Percentiles rank a stretch among this genome's conserved stretches.
Evolutionary conservation across 2,113 vertebrate species (phyloP).

Genomic region (Nothocercus julius): DNA sequence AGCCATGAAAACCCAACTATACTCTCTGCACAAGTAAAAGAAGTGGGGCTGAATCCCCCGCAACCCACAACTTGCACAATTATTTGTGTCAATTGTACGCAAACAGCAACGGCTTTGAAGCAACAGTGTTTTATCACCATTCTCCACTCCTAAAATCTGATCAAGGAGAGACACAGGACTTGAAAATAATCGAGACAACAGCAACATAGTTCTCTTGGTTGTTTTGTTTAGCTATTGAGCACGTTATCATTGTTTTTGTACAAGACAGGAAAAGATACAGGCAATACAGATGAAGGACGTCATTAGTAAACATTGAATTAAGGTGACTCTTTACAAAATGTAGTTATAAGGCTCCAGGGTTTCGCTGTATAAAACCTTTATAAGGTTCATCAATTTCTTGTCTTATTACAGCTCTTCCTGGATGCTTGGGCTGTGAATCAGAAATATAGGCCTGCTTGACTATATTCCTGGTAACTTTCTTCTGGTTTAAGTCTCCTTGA

Average conservation of each 20-base stretch:
- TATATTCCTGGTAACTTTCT: slow-evolving; percentile 8
- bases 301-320: slow-evolving; percentile 70
- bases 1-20: background rate
- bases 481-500: slow-evolving; percentile 30
- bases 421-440: slow-evolving; percentile 54
- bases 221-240: background rate
- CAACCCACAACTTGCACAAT: background rate
- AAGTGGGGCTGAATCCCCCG: background rate
- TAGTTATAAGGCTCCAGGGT: slow-evolving; percentile 49
- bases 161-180: background rate
- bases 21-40: background rate
- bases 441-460: slow-evolving; percentile 43
- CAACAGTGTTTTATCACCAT: background rate
- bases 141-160: background rate
- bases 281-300: slow-evolving; percentile 17
- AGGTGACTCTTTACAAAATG: slow-evolving; percentile 53
- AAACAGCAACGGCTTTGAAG: rapidly evolving
- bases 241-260: background rate
- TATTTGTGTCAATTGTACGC: rapidly evolving
- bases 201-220: background rate
- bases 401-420: slow-evolving; percentile 56
- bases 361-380: slow-evolving; percentile 57
- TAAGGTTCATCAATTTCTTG: slow-evolving; percentile 65
- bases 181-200: background rate
- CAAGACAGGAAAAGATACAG: slow-evolving; percentile 42